phyloP scores from a whole-genome alignment of 64 coral and sea anemone genomes.

The Hydrozoanthus tunicans region DNA sequence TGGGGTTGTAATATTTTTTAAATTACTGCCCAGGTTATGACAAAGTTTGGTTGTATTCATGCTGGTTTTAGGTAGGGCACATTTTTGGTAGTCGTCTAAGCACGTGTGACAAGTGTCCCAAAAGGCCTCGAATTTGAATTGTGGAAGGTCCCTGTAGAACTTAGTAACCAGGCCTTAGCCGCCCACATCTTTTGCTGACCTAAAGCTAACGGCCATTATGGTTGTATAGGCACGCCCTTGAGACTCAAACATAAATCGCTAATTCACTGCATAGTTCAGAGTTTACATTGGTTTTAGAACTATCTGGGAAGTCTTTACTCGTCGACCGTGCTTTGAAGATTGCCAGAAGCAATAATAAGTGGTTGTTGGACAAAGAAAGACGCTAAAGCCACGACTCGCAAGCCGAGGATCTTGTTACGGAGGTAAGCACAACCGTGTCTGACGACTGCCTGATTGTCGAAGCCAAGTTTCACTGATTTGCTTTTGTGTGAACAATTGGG shows the following conservation, averaged over 20 bases:
- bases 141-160: background rate
- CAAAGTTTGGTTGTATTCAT: no score
- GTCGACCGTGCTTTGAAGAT: conserved; percentile 26
- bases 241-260: conserved; percentile 48
- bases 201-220: conserved; percentile 62
- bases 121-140: background rate
- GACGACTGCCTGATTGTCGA: conserved; percentile 18
- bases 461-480: conserved; percentile 26
- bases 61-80: background rate
- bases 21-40: no score
- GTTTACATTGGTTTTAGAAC: conserved; percentile 31
- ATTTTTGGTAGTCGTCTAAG: background rate
- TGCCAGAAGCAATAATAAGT: background rate
- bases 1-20: background rate
- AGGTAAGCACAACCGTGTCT: conserved; percentile 36
- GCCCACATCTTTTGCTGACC: conserved; percentile 42
- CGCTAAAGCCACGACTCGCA: conserved; percentile 42
- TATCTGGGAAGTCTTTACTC: conserved; percentile 26
- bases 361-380: conserved; percentile 43
- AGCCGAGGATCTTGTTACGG: conserved; percentile 46
- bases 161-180: conserved; percentile 63
- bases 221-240: conserved; percentile 63
- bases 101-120: background rate
- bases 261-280: conserved; percentile 43
- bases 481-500: background rate